A percentile compares a stretch with the other conserved stretches of the same genome.
These are phyloP conservation scores for Rhinolophus sinicus DNA, from an alignment of 2,113 vertebrate genomes.

Conservation along the genomic window DNA sequence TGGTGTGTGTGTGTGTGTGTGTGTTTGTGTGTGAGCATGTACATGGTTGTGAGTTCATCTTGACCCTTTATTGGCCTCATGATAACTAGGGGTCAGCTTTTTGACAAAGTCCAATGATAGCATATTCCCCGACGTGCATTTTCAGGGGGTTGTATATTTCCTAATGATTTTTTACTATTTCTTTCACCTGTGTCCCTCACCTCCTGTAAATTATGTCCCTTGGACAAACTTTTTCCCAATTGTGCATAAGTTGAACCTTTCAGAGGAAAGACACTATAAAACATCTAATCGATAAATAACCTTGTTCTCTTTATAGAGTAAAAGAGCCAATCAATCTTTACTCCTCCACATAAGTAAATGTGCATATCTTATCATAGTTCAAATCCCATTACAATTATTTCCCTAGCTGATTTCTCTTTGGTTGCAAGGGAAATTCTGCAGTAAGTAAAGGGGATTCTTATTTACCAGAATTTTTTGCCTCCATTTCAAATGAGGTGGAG, in stretches of 20 bases:
- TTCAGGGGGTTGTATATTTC: conserved; percentile 55
- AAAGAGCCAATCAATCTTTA: conserved; percentile 75
- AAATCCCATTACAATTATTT: conserved; percentile 34
- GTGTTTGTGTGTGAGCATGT: neutral
- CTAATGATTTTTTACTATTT: conserved; percentile 69
- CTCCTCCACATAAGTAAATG: conserved; percentile 18
- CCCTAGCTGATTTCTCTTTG: neutral
- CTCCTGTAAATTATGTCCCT: conserved; percentile 64
- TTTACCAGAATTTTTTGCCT: conserved; percentile 47
- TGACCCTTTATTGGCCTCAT: neutral
- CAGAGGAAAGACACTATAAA: conserved; percentile 71
- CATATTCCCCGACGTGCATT: neutral
- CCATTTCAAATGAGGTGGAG: neutral
- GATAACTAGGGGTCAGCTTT: conserved; percentile 33
- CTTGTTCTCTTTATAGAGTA: conserved; percentile 69
- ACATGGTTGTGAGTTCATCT: neutral
- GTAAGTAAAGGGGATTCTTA: conserved; percentile 38
- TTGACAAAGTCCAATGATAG: neutral
- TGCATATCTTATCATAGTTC: conserved; percentile 63
- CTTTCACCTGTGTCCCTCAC: conserved; percentile 56
- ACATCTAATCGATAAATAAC: conserved; percentile 76
- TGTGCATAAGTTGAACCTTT: conserved; percentile 70
- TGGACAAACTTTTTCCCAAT: conserved; percentile 68
- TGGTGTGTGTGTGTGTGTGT: neutral
- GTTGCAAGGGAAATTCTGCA: conserved; percentile 13